Base-by-base conservation (phyloP, 2,113 vertebrate species). In the Anser cygnoides region DNA sequence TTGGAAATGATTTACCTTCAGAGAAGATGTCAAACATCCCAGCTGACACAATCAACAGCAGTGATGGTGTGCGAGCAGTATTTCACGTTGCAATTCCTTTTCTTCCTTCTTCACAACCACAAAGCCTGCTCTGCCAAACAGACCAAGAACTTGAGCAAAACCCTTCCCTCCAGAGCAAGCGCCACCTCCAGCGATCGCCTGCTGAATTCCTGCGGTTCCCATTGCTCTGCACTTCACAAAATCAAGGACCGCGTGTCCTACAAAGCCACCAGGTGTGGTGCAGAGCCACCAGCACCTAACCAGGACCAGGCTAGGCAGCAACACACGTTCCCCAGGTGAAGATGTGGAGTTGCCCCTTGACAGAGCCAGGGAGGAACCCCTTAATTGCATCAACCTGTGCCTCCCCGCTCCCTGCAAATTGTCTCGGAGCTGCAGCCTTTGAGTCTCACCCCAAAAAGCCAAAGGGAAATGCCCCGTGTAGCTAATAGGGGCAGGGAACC, bases 391-490 rank as follows among this genome's bases (percentile, higher is more conserved):
- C 35, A 13, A 50, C 7, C 31, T 35, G 19, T 3, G 41, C 9
- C 2, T 50, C 59, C 55, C 66, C 84, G 5, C 59, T 19, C 52
- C 52, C 9, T 11, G 4, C 21, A 62, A 31, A 66, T 26, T 31
- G 13, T 22, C 29, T 21, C 3, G 3, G 50, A 35, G 13, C 35
- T 44, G 13, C 68, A 39, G 37, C 5, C 57, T 63, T 29, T 16
- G 66, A 22, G 19, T 25, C 29, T 19, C 41, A 3, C 11, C n/a
- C 46, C 58, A 21, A 4, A 4, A 44, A 33, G 4, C 2, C 44
- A 2, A 2, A 71, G 29, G 62, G 23, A 61, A 23, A 33, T 1
- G 3, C 1, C 23, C 7, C 1, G 13, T 2, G 43, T 4, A 4
- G 9, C 21, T 41, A 19, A 33, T 4, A 31, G 35, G 3, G 75